These are phyloP conservation scores for Cylindroiulus punctatus DNA, from an alignment of 2,888 invertebrate species.

Conservation along the genomic window DNA sequence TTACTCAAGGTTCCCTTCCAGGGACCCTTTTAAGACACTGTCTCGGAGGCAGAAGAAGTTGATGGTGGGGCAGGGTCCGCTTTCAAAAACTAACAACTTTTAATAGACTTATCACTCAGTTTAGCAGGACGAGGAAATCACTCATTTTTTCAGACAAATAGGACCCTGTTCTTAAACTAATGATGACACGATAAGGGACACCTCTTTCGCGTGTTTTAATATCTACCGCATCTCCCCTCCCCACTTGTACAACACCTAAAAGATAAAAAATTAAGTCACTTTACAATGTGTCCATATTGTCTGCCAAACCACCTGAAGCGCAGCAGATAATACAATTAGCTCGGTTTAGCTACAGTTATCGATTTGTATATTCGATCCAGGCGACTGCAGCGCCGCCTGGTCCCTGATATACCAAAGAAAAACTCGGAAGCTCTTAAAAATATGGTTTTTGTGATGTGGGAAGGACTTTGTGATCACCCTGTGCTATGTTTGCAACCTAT, in stretches of 20 bases:
- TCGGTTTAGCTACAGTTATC: too few species aligned
- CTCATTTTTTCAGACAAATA: too few species aligned
- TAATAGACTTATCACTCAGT: neutral
- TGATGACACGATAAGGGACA: neutral
- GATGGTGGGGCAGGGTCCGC: neutral
- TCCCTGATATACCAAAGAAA: too few species aligned
- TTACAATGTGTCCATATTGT: neutral
- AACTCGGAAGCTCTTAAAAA: too few species aligned
- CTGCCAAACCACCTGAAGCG: neutral
- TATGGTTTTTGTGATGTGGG: too few species aligned
- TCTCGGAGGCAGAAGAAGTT: neutral
- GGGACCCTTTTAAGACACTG: neutral
- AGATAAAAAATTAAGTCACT: neutral
- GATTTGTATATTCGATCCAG: too few species aligned
- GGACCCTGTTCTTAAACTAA: neutral
- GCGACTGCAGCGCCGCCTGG: too few species aligned
- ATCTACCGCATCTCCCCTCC: neutral
- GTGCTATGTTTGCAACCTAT: too few species aligned
- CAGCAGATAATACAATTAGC: too few species aligned
- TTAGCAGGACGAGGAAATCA: too few species aligned
- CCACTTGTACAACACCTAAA: neutral
- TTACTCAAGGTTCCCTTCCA: neutral
- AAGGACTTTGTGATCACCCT: too few species aligned
- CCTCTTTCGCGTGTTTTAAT: neutral
- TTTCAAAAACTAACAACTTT: neutral